Percentiles rank a stretch among this genome's conserved stretches.
These are phyloP conservation scores for Steatocranus sp. DNA, from an alignment of 2,797 vertebrate genomes.

Conservation along the genomic window DNA sequence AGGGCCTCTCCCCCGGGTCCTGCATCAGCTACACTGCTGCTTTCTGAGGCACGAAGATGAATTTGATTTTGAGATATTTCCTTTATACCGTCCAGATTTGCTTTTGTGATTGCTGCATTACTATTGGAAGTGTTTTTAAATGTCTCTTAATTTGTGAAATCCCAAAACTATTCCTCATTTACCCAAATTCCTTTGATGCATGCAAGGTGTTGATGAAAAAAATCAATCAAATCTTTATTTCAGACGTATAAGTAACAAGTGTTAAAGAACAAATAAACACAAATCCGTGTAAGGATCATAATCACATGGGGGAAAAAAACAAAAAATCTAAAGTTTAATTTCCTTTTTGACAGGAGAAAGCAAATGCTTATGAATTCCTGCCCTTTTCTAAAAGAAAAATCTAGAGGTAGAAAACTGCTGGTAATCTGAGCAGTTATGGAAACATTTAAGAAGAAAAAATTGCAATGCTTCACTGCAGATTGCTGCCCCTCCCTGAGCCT, in stretches of 20 bases:
- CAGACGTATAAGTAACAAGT: not conserved
- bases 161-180: not conserved
- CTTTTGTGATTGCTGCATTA: slow-evolving; percentile 20
- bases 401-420: not conserved
- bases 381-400: not conserved
- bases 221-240: not conserved
- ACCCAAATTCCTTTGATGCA: not conserved
- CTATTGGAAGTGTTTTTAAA: not conserved
- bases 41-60: slow-evolving; percentile 37
- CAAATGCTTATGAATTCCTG: not conserved
- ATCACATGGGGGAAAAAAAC: not conserved
- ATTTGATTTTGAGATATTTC: slow-evolving; percentile 61
- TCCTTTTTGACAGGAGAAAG: not conserved
- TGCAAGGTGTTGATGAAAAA: not conserved
- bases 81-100: slow-evolving; percentile 62
- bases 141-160: not conserved
- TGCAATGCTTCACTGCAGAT: too few relatives aligned
- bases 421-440: not conserved
- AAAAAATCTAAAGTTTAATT: not conserved
- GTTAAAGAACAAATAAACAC: not conserved
- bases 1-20: slow-evolving; percentile 68
- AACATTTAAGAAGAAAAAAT: not conserved
- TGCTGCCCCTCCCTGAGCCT: too few relatives aligned
- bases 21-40: slow-evolving; percentile 40
- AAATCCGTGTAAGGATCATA: not conserved